phyloP scores from a whole-genome alignment of 35 echinoderm and acorn worm genomes.

The Apostichopus californicus region DNA sequence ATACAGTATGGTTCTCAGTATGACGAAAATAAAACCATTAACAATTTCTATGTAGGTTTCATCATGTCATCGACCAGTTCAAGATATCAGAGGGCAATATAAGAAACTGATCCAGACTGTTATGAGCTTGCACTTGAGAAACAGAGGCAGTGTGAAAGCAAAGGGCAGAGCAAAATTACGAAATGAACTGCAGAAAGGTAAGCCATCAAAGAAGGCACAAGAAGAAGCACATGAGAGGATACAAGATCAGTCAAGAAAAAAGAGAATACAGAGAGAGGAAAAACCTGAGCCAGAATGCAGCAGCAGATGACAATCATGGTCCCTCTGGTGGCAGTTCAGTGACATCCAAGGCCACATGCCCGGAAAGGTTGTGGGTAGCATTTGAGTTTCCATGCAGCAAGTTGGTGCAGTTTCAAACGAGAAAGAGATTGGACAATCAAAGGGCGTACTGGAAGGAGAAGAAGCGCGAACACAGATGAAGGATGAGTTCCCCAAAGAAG shows the following conservation, averaged over 20 bases:
- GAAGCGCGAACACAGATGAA: slow-evolving; percentile 6
- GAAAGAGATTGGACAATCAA: not conserved
- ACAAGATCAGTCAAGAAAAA: slow-evolving; percentile 16
- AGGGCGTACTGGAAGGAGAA: slow-evolving; percentile 26
- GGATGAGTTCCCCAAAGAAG: slow-evolving; percentile 26
- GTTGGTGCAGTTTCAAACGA: not conserved
- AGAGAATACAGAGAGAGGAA: not conserved
- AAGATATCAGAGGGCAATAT: not conserved
- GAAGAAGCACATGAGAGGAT: slow-evolving; percentile 1
- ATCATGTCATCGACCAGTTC: slow-evolving; percentile 20
- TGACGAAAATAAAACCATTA: too few relatives aligned
- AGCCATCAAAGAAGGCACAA: slow-evolving; percentile 16
- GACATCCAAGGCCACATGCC: too few relatives aligned
- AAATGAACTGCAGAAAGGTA: slow-evolving; percentile 7
- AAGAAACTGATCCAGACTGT: not conserved
- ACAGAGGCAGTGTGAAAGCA: slow-evolving; percentile 5
- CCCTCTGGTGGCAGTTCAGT: too few relatives aligned
- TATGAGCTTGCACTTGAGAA: not conserved
- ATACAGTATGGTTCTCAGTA: too few relatives aligned
- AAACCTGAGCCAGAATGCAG: not conserved
- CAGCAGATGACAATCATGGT: not conserved
- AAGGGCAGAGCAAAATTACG: not conserved
- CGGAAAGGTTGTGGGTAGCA: not conserved
- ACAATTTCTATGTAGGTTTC: not conserved
- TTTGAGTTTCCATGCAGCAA: slow-evolving; percentile 22